Evolutionary conservation across 2,797 vertebrate species (phyloP).

Genomic region (Pampus argenteus): DNA sequence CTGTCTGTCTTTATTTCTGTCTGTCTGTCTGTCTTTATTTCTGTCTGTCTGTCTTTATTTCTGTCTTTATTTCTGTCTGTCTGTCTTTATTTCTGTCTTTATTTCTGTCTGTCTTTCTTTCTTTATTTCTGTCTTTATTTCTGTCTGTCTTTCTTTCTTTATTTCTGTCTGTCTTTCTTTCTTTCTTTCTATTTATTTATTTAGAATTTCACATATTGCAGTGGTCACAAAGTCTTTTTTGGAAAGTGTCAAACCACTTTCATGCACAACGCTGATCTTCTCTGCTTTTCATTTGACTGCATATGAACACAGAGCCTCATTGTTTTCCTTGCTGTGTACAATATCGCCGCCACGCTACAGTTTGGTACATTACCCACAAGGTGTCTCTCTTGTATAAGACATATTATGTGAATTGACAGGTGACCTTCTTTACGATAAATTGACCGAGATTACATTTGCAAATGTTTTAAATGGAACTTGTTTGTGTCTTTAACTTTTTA

Average conservation of each 20-base stretch:
- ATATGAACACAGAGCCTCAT: not conserved
- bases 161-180: too few relatives aligned
- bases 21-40: too few relatives aligned
- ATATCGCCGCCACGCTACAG: not conserved
- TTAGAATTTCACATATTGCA: not conserved
- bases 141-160: too few relatives aligned
- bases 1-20: too few relatives aligned
- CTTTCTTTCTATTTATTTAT: too few relatives aligned
- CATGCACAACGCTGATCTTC: not conserved
- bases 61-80: too few relatives aligned
- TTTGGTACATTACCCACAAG: conserved; percentile 37
- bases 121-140: too few relatives aligned
- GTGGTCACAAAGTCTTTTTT: not conserved
- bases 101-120: too few relatives aligned
- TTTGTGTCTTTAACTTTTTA: not conserved
- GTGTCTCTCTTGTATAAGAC: conserved; percentile 47
- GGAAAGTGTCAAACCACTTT: not conserved
- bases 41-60: too few relatives aligned
- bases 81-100: too few relatives aligned
- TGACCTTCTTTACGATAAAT: accelerated
- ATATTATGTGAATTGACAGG: not conserved
- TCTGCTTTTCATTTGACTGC: not conserved
- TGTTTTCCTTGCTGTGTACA: not conserved
- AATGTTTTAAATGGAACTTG: not conserved
- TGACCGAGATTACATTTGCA: not conserved